Conservation (phyloP, 2,113 vertebrate genomes). For the Toxotes chatareus region DNA sequence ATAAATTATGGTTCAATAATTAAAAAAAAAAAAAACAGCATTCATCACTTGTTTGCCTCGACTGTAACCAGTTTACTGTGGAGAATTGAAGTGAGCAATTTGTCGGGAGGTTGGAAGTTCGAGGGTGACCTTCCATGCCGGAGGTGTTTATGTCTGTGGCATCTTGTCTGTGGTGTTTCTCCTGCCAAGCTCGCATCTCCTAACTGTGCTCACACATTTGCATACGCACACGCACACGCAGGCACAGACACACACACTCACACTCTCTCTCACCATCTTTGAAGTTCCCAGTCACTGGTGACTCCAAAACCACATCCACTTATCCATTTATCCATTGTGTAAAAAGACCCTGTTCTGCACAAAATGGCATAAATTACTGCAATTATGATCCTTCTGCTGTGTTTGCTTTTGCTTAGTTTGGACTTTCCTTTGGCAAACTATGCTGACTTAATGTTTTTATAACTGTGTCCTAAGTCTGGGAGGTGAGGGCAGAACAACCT, state of each 20-base stretch:
- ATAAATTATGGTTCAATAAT: conserved; percentile 65
- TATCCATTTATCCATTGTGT: conserved; percentile 59
- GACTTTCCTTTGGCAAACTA: conserved; percentile 32
- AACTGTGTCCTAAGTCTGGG: not conserved
- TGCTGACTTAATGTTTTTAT: conserved; percentile 48
- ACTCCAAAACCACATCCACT: conserved; percentile 61
- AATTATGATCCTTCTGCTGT: conserved; percentile 55
- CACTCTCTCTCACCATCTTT: conserved; percentile 37
- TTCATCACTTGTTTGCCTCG: conserved; percentile 48
- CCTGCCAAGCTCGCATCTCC: conserved; percentile 49
- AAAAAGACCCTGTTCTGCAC: conserved; percentile 51
- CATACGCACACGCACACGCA: not conserved
- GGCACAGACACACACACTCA: conserved; percentile 15
- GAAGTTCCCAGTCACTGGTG: conserved; percentile 52
- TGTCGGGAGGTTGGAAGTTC: conserved; percentile 44
- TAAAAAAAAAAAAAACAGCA: conserved; percentile 33
- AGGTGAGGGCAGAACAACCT: conserved; percentile 25
- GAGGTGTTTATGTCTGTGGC: conserved; percentile 48
- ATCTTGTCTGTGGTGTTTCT: conserved; percentile 53
- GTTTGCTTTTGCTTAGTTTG: conserved; percentile 50
- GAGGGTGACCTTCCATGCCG: conserved; percentile 39
- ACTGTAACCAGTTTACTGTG: conserved; percentile 50
- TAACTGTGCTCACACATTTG: conserved; percentile 28
- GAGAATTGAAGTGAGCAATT: conserved; percentile 53
- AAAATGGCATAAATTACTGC: conserved; percentile 66